Evolutionary conservation across 2,113 vertebrate genomes (phyloP).

Genomic region (Neomonachus schauinslandi): DNA sequence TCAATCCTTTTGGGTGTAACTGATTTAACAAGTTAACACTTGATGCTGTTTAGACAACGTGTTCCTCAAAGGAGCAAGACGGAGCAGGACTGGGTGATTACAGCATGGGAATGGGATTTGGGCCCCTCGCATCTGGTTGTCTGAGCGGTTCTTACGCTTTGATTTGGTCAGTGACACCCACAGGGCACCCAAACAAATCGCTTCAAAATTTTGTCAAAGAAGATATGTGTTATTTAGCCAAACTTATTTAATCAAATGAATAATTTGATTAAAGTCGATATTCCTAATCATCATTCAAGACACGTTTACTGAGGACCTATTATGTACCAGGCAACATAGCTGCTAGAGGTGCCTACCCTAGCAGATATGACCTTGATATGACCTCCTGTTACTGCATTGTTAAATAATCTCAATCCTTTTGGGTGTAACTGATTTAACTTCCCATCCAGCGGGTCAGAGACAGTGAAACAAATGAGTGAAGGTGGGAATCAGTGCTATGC

Average conservation of each 20-base stretch:
- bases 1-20: slow-evolving; percentile 79
- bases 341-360: not conserved
- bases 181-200: not conserved
- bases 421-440: not conserved
- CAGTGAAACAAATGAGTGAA: not conserved
- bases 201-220: slow-evolving; percentile 25
- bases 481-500: not conserved
- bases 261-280: slow-evolving; percentile 30
- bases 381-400: no score
- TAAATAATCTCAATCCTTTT: no score
- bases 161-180: not conserved
- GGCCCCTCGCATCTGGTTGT: not conserved
- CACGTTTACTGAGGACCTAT: not conserved
- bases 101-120: slow-evolving; percentile 54
- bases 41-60: slow-evolving; percentile 61
- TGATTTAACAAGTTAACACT: slow-evolving; percentile 79
- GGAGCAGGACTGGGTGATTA: slow-evolving; percentile 62
- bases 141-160: not conserved
- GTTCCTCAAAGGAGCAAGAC: slow-evolving; percentile 71
- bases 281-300: not conserved
- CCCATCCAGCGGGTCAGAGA: not conserved
- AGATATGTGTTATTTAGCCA: not conserved
- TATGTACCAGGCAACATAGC: not conserved
- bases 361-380: not conserved
- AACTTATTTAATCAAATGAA: not conserved